Percentiles rank a stretch among this genome's conserved stretches.
These are phyloP conservation scores for Gobionotothen gibberifrons DNA, from an alignment of 2,797 vertebrate species.

Conservation along the genomic window DNA sequence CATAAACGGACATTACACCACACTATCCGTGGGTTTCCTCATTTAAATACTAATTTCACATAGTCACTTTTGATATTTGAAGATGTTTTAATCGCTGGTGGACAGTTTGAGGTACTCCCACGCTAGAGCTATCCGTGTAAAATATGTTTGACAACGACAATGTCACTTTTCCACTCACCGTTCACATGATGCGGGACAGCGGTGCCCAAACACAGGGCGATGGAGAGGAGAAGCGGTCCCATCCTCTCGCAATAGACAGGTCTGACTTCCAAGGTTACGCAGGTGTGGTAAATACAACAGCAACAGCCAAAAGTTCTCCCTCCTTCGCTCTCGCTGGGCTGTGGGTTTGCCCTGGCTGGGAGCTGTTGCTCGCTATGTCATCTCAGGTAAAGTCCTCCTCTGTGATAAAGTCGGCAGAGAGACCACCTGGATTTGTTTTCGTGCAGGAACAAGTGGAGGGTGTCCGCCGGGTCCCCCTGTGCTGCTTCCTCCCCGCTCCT, in stretches of 20 bases:
- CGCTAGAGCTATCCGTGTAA: neutral
- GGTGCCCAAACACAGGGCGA: conserved; percentile 81
- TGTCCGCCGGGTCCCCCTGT: conserved; percentile 44
- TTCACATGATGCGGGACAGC: conserved; percentile 83
- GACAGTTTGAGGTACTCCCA: conserved; percentile 13
- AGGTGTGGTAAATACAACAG: conserved; percentile 48
- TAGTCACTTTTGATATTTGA: conserved; percentile 3
- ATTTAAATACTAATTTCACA: neutral
- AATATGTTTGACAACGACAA: conserved; percentile 24
- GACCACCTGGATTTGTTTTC: conserved; percentile 32
- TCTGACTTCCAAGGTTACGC: conserved; percentile 77
- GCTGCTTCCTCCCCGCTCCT: conserved; percentile 64
- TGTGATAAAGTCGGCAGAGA: conserved; percentile 45
- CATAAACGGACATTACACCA: conserved; percentile 4
- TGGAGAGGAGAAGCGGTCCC: conserved; percentile 82
- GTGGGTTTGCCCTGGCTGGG: conserved; percentile 27
- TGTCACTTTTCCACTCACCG: conserved; percentile 80
- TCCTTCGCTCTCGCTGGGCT: conserved; percentile 49
- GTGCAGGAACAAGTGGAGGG: conserved; percentile 60
- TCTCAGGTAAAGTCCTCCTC: conserved; percentile 69
- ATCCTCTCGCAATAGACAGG: conserved; percentile 73
- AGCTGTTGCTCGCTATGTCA: conserved; percentile 65
- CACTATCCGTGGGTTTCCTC: neutral
- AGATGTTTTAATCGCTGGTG: neutral
- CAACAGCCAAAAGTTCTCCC: conserved; percentile 76